phyloP scores from a whole-genome alignment of 2,113 vertebrate species.

The Fregata magnificens region DNA sequence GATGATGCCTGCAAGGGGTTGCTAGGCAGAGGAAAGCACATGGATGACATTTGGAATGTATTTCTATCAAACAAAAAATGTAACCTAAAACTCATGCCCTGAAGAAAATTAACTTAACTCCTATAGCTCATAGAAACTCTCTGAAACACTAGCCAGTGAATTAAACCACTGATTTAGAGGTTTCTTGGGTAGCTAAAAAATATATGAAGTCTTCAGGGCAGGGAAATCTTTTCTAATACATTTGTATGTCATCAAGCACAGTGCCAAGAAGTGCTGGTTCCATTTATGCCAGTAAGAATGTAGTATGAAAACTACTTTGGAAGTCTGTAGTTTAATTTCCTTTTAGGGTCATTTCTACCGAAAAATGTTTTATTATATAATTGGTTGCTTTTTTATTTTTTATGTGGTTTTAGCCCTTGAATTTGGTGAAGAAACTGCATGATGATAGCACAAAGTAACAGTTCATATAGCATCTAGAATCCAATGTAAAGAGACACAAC shows the following conservation, averaged over 20 bases:
- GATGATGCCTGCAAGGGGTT: conserved; percentile 28
- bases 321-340: neutral
- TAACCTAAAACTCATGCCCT: conserved; percentile 38
- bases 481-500: neutral
- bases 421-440: neutral
- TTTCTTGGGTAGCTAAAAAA: neutral
- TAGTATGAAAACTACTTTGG: neutral
- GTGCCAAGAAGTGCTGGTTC: neutral
- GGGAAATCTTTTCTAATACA: neutral
- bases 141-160: conserved; percentile 16
- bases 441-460: neutral
- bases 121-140: neutral
- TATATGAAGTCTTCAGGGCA: conserved; percentile 13
- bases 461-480: neutral
- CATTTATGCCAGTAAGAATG: neutral
- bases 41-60: conserved; percentile 49
- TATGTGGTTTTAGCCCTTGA: neutral
- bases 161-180: neutral
- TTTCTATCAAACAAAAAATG: conserved; percentile 38
- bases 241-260: neutral
- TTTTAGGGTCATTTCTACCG: neutral
- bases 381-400: neutral
- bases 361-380: neutral
- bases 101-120: conserved; percentile 11
- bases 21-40: neutral